A percentile compares a stretch with the other conserved stretches of the same genome.
Evolutionary conservation across 1,140 invertebrate genomes (phyloP).

Genomic region (Sinonovacula constricta): DNA sequence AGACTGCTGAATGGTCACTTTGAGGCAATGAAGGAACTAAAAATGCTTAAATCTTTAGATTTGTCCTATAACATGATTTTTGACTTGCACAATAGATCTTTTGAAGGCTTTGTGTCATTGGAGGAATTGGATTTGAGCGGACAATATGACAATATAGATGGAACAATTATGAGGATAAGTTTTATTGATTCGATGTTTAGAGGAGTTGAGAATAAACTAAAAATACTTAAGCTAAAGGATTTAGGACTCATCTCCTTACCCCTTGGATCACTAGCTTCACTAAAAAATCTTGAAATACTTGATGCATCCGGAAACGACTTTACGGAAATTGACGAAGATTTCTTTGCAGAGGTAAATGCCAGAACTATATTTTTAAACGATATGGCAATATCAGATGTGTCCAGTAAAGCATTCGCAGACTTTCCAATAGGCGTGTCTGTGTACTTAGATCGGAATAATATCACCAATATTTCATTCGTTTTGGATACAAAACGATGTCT

Average conservation of each 20-base stretch:
- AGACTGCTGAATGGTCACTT: constrained; percentile 38
- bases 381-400: constrained; percentile 30
- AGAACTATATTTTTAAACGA: constrained; percentile 29
- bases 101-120: constrained; percentile 37
- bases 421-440: constrained; percentile 10
- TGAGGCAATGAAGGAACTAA: constrained; percentile 24
- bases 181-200: constrained; percentile 47
- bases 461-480: constrained; percentile 48
- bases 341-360: constrained; percentile 41
- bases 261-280: constrained; percentile 15
- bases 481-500: constrained; percentile 33
- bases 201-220: constrained; percentile 40
- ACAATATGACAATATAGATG: constrained; percentile 9
- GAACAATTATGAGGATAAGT: neutral
- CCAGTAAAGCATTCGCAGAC: constrained; percentile 20
- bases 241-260: constrained; percentile 20
- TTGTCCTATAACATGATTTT: constrained; percentile 44
- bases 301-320: constrained; percentile 43
- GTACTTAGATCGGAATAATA: constrained; percentile 36
- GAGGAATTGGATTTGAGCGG: constrained; percentile 48
- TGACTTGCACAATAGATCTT: constrained; percentile 45
- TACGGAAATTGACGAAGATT: constrained; percentile 43
- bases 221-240: constrained; percentile 23
- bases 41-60: constrained; percentile 29
- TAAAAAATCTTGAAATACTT: constrained; percentile 5